Percentiles rank a stretch among this genome's conserved stretches.
phyloP scores from a whole-genome alignment of 2,888 invertebrate species.

The Mythimna lalbum region DNA sequence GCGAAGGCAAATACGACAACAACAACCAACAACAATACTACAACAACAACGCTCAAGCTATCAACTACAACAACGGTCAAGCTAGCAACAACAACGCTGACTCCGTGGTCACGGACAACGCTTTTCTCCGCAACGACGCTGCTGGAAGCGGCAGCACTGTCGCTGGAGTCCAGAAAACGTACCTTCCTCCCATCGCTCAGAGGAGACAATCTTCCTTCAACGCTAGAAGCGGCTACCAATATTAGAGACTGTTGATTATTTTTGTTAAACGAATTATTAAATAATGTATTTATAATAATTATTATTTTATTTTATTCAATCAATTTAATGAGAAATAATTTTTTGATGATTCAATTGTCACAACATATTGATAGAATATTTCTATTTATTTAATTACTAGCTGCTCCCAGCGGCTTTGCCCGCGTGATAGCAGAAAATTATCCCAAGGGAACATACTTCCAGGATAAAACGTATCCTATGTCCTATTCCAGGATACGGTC shows the following conservation, averaged over 20 bases:
- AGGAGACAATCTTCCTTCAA: constrained; percentile 63
- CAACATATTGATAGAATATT: no score
- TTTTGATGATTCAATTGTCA: no score
- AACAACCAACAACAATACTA: constrained; percentile 48
- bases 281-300: constrained; percentile 36
- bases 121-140: constrained; percentile 48
- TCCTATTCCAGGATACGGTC: no score
- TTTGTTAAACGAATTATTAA: constrained; percentile 34
- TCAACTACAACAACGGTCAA: constrained; percentile 76
- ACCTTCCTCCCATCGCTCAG: constrained; percentile 75
- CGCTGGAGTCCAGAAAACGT: constrained; percentile 68
- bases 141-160: constrained; percentile 17
- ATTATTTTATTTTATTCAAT: not conserved
- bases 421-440: no score
- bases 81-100: constrained; percentile 72
- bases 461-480: no score
- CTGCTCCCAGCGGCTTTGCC: no score
- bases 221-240: constrained; percentile 74
- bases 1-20: constrained; percentile 75
- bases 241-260: constrained; percentile 61
- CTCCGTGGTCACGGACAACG: constrained; percentile 76
- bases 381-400: no score
- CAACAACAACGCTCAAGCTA: constrained; percentile 14
- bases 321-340: no score
- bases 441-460: no score